These are phyloP conservation scores for Pseudorasbora parva DNA, from an alignment of 2,113 vertebrate genomes.

Conservation along the genomic window DNA sequence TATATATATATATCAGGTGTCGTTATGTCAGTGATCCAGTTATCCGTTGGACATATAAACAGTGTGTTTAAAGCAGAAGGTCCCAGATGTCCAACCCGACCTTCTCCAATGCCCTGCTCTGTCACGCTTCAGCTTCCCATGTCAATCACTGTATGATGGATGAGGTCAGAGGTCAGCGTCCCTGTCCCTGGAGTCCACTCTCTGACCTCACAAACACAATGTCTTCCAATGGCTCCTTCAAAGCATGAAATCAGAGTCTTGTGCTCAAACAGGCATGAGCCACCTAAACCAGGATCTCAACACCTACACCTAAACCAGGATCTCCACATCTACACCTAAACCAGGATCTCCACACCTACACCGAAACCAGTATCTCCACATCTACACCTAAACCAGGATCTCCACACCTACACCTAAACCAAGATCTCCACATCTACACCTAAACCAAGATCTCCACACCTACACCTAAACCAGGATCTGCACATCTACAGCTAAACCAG, in stretches of 20 bases:
- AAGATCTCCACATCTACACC: too few relatives aligned
- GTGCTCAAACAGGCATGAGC: neutral
- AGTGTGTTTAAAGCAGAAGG: constrained; percentile 52
- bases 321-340: neutral
- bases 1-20: constrained; percentile 64
- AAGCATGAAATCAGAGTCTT: constrained; percentile 39
- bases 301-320: neutral
- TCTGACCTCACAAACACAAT: constrained; percentile 71
- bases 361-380: too few relatives aligned
- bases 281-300: neutral
- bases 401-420: too few relatives aligned
- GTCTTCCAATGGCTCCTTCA: neutral
- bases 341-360: too few relatives aligned
- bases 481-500: too few relatives aligned
- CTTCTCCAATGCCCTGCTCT: constrained; percentile 60
- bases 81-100: constrained; percentile 63
- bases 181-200: constrained; percentile 75
- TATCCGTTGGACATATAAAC: constrained; percentile 52
- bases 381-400: too few relatives aligned
- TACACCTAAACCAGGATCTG: too few relatives aligned
- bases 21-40: constrained; percentile 57
- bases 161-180: constrained; percentile 81
- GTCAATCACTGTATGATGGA: constrained; percentile 82
- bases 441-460: too few relatives aligned
- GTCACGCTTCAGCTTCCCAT: constrained; percentile 80